Base-by-base conservation (phyloP, 2,113 vertebrate genomes). In the Rattus norvegicus region DNA sequence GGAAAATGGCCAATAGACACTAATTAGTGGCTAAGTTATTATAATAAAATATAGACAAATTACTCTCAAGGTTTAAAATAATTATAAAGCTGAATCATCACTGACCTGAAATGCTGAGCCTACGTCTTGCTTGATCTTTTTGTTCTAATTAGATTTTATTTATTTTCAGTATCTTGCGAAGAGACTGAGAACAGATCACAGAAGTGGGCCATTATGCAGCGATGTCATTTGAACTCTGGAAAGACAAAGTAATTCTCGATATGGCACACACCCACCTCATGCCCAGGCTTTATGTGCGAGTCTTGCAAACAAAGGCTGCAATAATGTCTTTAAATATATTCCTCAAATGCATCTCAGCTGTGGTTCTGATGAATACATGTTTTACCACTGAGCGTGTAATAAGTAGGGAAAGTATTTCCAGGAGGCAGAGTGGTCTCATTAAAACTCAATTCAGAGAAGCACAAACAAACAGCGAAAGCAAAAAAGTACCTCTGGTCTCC, bases 131-230 rank as follows among this genome's bases (percentile, higher is more conserved):
- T 92, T 3, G 0, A 16, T 90, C 47, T 94, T 97, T 90, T 90
- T 76, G 52, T 95, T 97, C 72, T 96, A 96, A 95, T 97, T 97
- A 95, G 83, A 93, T 94, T 97, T 97, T 97, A 94, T 97, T 95
- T 97, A 96, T 96, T 95, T 96, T 84, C 47, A 95, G 36, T 94
- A 92, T 94, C 88, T 94, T 95, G 59, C 12, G 3, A 92, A 39
- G 61, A 95, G 36, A 88, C 56, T 93, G 33, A 92, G 70, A 90
- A 80, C 28, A 85, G 83, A 91, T 91, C 39, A 92, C 76, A 90
- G 91, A 94, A 73, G 70, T 89, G 0, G 24, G 56, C 39, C 28
- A 83, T 93, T 95, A 93, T 96, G 84, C 54, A 95, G 43, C 16
- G 85, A 88, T 10, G 81, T 59, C 63, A 92, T 81, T 89, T 96